Evolutionary conservation across 2,888 invertebrate species (phyloP).

Genomic region (Cephus spinipes): DNA sequence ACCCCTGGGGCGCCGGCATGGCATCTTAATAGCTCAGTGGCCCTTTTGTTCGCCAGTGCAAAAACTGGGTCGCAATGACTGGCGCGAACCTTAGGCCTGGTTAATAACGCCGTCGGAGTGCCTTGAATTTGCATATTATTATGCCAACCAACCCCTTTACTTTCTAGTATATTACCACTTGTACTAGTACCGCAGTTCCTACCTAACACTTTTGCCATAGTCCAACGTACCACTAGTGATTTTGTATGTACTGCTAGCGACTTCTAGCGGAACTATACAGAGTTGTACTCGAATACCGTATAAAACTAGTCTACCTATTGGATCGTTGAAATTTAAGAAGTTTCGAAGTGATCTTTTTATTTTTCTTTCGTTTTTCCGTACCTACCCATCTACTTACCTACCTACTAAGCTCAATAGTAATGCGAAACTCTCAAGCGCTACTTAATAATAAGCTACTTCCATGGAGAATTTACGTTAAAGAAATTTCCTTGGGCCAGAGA

Average conservation of each 20-base stretch:
- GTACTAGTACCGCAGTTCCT: not conserved
- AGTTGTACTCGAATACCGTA: not conserved
- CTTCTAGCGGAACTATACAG: not conserved
- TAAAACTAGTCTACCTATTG: not conserved
- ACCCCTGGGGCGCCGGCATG: constrained; percentile 28
- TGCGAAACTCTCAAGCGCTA: not conserved
- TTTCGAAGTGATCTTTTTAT: not conserved
- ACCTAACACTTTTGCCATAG: not conserved
- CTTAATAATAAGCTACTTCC: not conserved
- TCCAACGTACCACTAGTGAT: too few species aligned
- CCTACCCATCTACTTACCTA: not conserved
- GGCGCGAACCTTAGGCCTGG: constrained; percentile 33
- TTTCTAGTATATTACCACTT: not conserved
- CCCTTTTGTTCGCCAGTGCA: constrained; percentile 31
- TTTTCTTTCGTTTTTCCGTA: not conserved
- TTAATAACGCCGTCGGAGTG: constrained; percentile 39
- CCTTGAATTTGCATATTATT: constrained; percentile 35
- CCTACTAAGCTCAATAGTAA: not conserved
- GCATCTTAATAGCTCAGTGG: constrained; percentile 35
- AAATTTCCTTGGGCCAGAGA: not conserved
- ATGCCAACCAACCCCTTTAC: not conserved
- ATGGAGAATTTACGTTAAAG: not conserved
- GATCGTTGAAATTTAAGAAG: not conserved
- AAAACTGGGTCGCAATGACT: constrained; percentile 36
- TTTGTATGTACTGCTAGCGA: not conserved